phyloP scores from a whole-genome alignment of 2,888 invertebrate species.

The Siphonodentalium dalli region DNA sequence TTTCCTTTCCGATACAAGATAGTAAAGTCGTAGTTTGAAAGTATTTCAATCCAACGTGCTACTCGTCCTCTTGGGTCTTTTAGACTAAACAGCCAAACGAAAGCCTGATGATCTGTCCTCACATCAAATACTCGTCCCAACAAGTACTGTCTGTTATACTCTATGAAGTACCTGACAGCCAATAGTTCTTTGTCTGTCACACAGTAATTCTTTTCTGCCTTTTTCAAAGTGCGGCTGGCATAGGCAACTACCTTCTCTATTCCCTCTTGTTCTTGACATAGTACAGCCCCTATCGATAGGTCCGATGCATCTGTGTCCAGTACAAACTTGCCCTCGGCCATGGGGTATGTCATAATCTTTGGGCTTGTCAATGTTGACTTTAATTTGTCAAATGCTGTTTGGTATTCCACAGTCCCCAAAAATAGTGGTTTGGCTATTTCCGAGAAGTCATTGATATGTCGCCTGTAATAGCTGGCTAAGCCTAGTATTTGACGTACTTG shows the following conservation, averaged over 20 bases:
- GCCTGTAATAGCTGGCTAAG: constrained; percentile 19
- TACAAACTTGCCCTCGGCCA: constrained; percentile 12
- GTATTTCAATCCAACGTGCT: no score
- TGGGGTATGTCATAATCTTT: constrained; percentile 17
- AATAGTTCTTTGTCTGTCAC: constrained; percentile 17
- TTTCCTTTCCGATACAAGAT: no score
- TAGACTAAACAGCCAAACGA: no score
- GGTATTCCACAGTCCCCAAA: constrained; percentile 16
- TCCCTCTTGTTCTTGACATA: constrained; percentile 20
- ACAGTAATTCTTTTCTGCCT: constrained; percentile 16
- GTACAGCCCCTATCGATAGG: constrained; percentile 24
- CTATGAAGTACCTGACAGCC: constrained; percentile 14
- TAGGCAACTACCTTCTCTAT: constrained; percentile 19
- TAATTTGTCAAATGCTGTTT: constrained; percentile 11
- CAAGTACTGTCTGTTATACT: constrained; percentile 17
- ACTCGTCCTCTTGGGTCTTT: no score
- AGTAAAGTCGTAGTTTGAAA: no score
- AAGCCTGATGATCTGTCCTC: constrained; percentile 16
- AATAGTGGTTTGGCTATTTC: constrained; percentile 19
- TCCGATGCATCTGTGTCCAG: constrained; percentile 28
- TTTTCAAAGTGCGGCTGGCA: constrained; percentile 14
- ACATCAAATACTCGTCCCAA: constrained; percentile 9
- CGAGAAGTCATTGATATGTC: constrained; percentile 11
- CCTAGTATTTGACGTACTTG: constrained; percentile 24
- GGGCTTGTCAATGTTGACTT: constrained; percentile 12